Conservation (phyloP, 2,797 vertebrate species). For the Aulostomus chinensis region DNA sequence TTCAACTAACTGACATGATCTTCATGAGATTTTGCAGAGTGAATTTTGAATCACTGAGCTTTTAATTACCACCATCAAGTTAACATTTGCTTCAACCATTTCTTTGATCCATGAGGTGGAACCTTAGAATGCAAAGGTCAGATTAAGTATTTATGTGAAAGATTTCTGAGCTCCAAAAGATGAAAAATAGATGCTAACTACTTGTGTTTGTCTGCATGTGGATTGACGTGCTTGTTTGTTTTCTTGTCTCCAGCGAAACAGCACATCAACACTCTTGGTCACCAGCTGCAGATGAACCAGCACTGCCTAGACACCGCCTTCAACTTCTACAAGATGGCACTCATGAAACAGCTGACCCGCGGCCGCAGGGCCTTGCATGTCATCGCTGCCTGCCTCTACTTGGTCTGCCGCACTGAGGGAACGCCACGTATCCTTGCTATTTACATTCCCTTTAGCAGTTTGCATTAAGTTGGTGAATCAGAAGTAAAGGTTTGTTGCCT, state of each 20-base stretch:
- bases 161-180: too few species aligned
- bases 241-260: conserved; percentile 79
- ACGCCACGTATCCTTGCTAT: conserved; percentile 97
- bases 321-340: conserved; percentile 98
- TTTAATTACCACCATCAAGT: too few species aligned
- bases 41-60: too few species aligned
- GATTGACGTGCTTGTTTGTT: conserved; percentile 10
- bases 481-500: too few species aligned
- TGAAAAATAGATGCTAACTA: neutral
- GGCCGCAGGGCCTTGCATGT: conserved; percentile 88
- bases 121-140: too few species aligned
- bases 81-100: too few species aligned
- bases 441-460: too few species aligned
- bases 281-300: conserved; percentile 93
- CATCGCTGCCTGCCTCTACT: conserved; percentile 93
- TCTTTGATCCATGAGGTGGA: too few species aligned
- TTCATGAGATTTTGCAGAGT: too few species aligned
- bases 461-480: too few species aligned
- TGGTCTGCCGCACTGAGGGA: conserved; percentile 95
- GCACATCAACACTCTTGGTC: conserved; percentile 90
- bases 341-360: conserved; percentile 87
- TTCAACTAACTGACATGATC: too few species aligned
- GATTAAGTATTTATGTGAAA: too few species aligned
- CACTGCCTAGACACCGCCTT: conserved; percentile 95
- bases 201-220: neutral